These are phyloP conservation scores for Atta texana DNA, from an alignment of 1,140 invertebrate genomes.

Conservation along the genomic window DNA sequence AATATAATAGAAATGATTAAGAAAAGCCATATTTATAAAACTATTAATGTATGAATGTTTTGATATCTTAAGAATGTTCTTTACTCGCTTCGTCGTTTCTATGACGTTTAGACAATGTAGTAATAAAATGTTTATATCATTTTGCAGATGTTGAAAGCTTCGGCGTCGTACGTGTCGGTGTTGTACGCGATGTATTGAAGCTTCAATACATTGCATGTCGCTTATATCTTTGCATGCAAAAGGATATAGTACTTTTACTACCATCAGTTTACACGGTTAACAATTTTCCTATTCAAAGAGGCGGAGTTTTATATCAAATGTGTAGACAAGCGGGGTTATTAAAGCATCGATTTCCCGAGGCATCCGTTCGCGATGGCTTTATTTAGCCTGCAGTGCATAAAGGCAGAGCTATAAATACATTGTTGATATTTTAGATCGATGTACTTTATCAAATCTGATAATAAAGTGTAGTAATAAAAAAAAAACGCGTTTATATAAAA, in stretches of 20 bases:
- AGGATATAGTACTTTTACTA: slow-evolving; percentile 40
- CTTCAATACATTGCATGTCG: neutral
- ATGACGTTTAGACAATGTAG: neutral
- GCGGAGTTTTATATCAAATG: slow-evolving; percentile 8
- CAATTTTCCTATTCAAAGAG: slow-evolving; percentile 40
- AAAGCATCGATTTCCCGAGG: slow-evolving; percentile 24
- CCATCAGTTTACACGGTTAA: slow-evolving; percentile 29
- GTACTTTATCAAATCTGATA: neutral
- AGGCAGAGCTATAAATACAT: slow-evolving; percentile 13
- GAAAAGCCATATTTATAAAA: neutral
- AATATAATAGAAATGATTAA: neutral
- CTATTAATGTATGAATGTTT: slow-evolving; percentile 20
- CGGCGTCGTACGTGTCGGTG: slow-evolving; percentile 64
- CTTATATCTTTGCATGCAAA: slow-evolving; percentile 18
- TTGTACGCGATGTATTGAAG: slow-evolving; percentile 66
- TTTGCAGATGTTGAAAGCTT: slow-evolving; percentile 64
- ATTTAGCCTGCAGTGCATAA: neutral
- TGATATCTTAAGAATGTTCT: neutral
- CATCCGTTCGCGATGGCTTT: slow-evolving; percentile 15
- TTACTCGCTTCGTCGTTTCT: neutral
- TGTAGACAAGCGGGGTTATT: neutral
- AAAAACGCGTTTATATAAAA: neutral
- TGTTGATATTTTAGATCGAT: slow-evolving; percentile 15
- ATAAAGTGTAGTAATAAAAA: neutral
- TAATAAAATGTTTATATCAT: slow-evolving; percentile 30